These are phyloP conservation scores for Drosophila dunni DNA, from an alignment of 1,140 invertebrate species.

Conservation along the genomic window DNA sequence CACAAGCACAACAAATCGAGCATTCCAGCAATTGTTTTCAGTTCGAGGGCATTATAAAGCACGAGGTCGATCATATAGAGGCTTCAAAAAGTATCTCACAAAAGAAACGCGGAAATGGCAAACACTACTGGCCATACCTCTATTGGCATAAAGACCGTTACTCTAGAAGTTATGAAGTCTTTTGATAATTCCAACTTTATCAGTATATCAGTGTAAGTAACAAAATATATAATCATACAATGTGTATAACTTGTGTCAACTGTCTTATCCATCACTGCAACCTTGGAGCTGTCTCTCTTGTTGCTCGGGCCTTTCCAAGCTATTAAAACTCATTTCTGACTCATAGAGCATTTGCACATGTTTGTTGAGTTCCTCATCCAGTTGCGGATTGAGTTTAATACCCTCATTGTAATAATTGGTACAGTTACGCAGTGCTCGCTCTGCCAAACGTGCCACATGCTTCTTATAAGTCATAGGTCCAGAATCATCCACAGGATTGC, in stretches of 20 bases:
- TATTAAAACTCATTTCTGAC: constrained; percentile 18
- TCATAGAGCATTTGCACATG: constrained; percentile 8
- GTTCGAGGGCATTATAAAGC: background rate
- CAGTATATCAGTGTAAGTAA: background rate
- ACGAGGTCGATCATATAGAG: too few relatives aligned
- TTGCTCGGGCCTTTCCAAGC: constrained; percentile 12
- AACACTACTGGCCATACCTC: too few relatives aligned
- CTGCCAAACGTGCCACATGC: constrained; percentile 54
- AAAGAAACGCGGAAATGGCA: too few relatives aligned
- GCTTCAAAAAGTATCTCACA: too few relatives aligned
- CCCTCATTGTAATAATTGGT: constrained; percentile 11
- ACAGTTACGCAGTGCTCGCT: constrained; percentile 28
- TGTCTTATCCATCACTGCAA: constrained; percentile 42
- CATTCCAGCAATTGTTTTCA: background rate
- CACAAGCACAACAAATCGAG: background rate
- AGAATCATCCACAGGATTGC: background rate
- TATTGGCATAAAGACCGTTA: too few relatives aligned
- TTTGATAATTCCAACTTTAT: background rate
- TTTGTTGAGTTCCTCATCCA: background rate
- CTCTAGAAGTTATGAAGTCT: background rate
- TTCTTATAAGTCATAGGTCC: constrained; percentile 6
- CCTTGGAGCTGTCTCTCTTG: constrained; percentile 33
- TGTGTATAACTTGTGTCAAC: constrained; percentile 16
- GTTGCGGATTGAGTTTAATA: background rate
- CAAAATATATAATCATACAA: constrained; percentile 28